Evolutionary conservation across 1,140 invertebrate genomes (phyloP).

Genomic region (Varroa destructor): DNA sequence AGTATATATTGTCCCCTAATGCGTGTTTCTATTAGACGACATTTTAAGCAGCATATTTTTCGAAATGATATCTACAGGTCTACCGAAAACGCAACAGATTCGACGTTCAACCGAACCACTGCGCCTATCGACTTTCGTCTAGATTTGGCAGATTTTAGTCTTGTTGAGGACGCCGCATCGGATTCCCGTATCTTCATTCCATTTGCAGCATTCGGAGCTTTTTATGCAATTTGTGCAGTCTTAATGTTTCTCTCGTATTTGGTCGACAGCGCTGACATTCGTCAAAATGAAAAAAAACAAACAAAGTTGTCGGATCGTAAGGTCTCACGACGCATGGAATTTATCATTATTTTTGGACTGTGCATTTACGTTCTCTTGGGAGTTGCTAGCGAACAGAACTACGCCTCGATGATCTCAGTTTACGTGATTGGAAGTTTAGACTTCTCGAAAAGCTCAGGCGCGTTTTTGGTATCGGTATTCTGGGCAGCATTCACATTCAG

Average conservation of each 20-base stretch:
- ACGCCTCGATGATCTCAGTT: slow-evolving; percentile 10
- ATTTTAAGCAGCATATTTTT: no score
- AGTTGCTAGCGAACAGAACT: slow-evolving; percentile 4
- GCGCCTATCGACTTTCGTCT: no score
- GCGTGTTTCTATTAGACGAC: no score
- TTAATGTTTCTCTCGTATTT: slow-evolving; percentile 11
- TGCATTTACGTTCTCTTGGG: slow-evolving; percentile 15
- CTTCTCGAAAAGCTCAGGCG: slow-evolving; percentile 12
- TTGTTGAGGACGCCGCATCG: no score
- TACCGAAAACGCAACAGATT: no score
- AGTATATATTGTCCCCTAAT: no score
- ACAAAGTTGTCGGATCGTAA: not conserved
- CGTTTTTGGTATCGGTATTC: not conserved
- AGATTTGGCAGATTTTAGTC: no score
- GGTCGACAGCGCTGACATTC: not conserved
- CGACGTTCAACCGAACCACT: no score
- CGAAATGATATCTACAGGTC: no score
- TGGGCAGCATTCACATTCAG: not conserved
- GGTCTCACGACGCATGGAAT: not conserved
- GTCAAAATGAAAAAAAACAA: not conserved
- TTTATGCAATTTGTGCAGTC: not conserved
- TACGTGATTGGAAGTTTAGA: slow-evolving; percentile 4
- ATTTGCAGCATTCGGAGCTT: not conserved
- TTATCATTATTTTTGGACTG: not conserved
- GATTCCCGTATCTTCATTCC: not conserved